Evolutionary conservation across 2,113 vertebrate genomes (phyloP).

Genomic region (Serilophus lunatus): DNA sequence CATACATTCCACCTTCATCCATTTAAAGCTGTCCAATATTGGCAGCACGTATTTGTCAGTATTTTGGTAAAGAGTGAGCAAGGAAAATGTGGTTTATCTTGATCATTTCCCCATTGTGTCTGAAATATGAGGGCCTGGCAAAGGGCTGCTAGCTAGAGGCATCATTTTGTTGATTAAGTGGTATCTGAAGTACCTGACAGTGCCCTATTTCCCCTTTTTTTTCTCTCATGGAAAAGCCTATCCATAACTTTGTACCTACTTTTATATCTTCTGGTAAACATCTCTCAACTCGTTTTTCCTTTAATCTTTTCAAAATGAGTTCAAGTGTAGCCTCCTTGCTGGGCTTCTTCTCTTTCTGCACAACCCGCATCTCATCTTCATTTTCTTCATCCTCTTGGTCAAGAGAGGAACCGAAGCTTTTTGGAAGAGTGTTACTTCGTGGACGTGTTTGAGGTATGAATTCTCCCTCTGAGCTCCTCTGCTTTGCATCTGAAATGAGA

Average conservation of each 20-base stretch:
- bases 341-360: constrained; percentile 78
- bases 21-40: background rate
- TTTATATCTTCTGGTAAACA: constrained; percentile 92
- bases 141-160: background rate
- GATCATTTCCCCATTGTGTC: background rate
- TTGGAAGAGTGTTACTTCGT: constrained; percentile 96
- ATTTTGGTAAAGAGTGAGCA: background rate
- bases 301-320: constrained; percentile 85
- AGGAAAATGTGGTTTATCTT: background rate
- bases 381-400: constrained; percentile 81
- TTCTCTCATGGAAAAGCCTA: background rate
- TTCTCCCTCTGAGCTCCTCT: constrained; percentile 86
- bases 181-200: background rate
- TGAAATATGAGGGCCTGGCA: background rate
- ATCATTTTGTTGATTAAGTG: background rate
- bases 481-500: constrained; percentile 85
- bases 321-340: constrained; percentile 90
- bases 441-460: constrained; percentile 88
- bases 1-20: background rate
- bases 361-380: constrained; percentile 59
- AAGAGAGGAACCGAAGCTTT: constrained; percentile 95
- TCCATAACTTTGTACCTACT: constrained; percentile 62
- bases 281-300: constrained; percentile 88
- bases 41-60: background rate
- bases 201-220: background rate